Base-by-base conservation (phyloP, 2,888 invertebrate genomes). In the Lithophane socia region DNA sequence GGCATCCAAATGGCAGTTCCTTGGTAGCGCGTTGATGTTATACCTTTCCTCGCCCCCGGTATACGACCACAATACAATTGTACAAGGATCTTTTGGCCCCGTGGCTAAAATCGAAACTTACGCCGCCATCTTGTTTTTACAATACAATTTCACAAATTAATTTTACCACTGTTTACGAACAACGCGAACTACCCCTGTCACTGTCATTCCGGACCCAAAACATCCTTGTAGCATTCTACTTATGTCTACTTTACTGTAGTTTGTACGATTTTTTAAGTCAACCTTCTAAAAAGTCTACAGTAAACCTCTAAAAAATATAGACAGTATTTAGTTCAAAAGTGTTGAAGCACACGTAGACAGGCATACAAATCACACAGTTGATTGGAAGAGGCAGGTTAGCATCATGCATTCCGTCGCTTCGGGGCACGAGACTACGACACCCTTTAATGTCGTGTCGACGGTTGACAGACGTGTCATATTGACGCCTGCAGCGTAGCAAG, bases 341-440 rank as follows among this genome's bases (percentile, higher is more conserved):
- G 75, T 77, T 77, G 12, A 77, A 65, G 66, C 24, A 60, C 21
- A 29, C n/a, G 29, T 42, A 61, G 54, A 75, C 42, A 82, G 42
- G 66, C 56, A 77, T 67, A 79, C 77, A 56, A 76, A 77, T 67
- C 49, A 77, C 37, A 29, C 29, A 29, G 66, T 84, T 84, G 61
- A 74, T 80, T 65, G 61, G 65, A 74, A 60, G 84, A 67, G 73
- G 84, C 84, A 79, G 77, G 83, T 67, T 77, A 56, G 77, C 47
- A 44, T 82, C 64, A 77, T 18, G 47, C 61, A 82, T 42, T 24
- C 37, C 13, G 66, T 82, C 66, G 77, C 79, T 77, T 42, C 83
- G 65, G 82, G 82, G 82, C 79, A 77, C 77, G 61, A 77, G 52
- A 58, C 83, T 58, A 77, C 78, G 24, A 37, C 67, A 79, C 58